A percentile compares a stretch with the other conserved stretches of the same genome.
phyloP scores from a whole-genome alignment of 2,113 vertebrate genomes.

The Psittacara wagleri region DNA sequence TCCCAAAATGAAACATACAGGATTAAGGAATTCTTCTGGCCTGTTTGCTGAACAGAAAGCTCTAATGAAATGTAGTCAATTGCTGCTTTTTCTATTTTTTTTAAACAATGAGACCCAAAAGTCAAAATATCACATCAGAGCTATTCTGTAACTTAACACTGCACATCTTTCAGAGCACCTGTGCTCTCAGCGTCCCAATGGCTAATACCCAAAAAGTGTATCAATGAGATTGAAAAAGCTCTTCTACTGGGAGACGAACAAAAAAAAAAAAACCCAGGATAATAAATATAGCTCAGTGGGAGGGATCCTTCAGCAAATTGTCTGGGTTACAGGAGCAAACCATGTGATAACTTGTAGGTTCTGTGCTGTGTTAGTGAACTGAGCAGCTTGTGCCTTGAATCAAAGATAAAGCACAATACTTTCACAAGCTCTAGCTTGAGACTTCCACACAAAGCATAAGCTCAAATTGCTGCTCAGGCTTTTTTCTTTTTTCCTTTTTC shows the following conservation, averaged over 20 bases:
- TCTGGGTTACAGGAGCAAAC: background rate
- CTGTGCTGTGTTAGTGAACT: background rate
- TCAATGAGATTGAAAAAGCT: background rate
- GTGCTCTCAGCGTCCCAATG: background rate
- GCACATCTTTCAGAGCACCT: background rate
- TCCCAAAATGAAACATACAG: background rate
- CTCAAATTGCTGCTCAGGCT: background rate
- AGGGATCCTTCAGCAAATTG: background rate
- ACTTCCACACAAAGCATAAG: background rate
- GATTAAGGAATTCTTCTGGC: constrained; percentile 5
- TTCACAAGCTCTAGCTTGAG: background rate
- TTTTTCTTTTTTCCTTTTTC: background rate
- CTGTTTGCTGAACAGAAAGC: background rate
- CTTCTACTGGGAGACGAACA: background rate
- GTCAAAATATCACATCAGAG: background rate
- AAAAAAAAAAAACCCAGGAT: background rate
- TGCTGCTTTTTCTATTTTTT: background rate
- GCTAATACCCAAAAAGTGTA: background rate
- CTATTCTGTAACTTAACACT: background rate
- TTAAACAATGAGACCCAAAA: background rate
- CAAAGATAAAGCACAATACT: constrained; percentile 14
- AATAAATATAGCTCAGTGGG: background rate
- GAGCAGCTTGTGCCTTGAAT: background rate
- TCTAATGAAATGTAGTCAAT: background rate
- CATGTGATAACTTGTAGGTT: background rate